Base-by-base conservation (phyloP, 2,888 invertebrate genomes). In the Pollenia labialis region DNA sequence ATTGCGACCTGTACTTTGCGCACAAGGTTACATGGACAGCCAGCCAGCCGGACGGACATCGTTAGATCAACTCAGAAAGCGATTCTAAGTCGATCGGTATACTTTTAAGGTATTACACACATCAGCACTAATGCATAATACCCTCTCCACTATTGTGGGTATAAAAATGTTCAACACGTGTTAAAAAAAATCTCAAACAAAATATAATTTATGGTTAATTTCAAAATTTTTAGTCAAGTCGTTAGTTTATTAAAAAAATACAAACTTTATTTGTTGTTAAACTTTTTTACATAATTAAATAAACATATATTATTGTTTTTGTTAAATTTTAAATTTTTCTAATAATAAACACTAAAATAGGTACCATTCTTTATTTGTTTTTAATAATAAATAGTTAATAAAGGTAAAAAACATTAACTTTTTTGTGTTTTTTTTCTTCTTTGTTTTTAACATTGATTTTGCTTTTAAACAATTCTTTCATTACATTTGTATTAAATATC, bases 221-320 rank as follows among this genome's bases (percentile, higher is more conserved):
- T 18, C 12, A 14, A 42, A 7, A 12, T 54, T 4, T 14, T 42
- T 81, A 62, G 14, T 72, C 48, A 50, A 58, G 40, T 74, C 16
- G 46, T 66, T 66, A 44, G 66, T 81, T 81, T 81, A 81, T 88
- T 88, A 71, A 87, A 89, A 88, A 89, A 89, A 89, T 89, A 89
- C 88, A 89, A 88, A 89, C 88, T 71, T 87, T 88, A 76, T 88
- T 87, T 85, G 60, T 87, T 85, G 23, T 80, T 82, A 64, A 1
- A 62, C 44, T 50, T 62, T 23, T 69, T 81, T 79, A 85, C 76
- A 62, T 84, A 79, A 88, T 87, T 83, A 85, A 88, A 85, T 85
- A 84, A 81, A 82, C 81, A 77, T 87, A 62, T 84, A 71, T 84
- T 75, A 11, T 66, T 75, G 50, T 52, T 66, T 77, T 72, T 81